phyloP scores from a whole-genome alignment of 2,113 vertebrate species.

The Charadrius vociferus region DNA sequence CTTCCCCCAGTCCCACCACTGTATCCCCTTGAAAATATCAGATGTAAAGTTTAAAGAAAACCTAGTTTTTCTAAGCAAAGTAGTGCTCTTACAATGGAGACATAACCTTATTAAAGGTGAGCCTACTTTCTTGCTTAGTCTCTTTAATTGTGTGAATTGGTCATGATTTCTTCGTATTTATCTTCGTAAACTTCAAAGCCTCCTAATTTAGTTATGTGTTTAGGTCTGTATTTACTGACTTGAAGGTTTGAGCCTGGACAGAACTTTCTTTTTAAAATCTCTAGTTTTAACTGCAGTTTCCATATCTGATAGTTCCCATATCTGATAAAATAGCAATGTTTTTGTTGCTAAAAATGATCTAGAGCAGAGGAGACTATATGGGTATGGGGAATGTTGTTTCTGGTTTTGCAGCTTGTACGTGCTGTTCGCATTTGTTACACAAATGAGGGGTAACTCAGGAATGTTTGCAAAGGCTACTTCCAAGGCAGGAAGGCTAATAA shows the following conservation, averaged over 20 bases:
- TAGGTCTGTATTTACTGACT: not conserved
- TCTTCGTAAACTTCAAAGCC: not conserved
- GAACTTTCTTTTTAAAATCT: not conserved
- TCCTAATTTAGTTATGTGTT: not conserved
- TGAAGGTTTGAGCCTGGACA: not conserved
- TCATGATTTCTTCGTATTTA: not conserved
- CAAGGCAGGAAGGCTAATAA: not conserved
- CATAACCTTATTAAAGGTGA: not conserved
- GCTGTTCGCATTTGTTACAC: not conserved
- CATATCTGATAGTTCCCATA: not conserved
- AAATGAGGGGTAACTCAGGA: not conserved
- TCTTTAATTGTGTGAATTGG: not conserved
- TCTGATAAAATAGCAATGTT: not conserved
- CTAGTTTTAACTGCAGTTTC: not conserved
- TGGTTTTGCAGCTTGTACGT: rapidly evolving
- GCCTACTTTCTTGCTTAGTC: not conserved
- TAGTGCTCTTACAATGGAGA: not conserved
- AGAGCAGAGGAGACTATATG: not conserved
- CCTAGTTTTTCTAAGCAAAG: not conserved
- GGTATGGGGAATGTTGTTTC: not conserved
- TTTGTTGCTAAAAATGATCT: not conserved
- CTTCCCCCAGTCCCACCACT: not conserved
- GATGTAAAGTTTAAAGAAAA: not conserved
- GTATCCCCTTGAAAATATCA: not conserved
- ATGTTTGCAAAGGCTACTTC: not conserved